phyloP scores from a whole-genome alignment of 2,888 invertebrate species.

The Perizoma flavofasciatum region DNA sequence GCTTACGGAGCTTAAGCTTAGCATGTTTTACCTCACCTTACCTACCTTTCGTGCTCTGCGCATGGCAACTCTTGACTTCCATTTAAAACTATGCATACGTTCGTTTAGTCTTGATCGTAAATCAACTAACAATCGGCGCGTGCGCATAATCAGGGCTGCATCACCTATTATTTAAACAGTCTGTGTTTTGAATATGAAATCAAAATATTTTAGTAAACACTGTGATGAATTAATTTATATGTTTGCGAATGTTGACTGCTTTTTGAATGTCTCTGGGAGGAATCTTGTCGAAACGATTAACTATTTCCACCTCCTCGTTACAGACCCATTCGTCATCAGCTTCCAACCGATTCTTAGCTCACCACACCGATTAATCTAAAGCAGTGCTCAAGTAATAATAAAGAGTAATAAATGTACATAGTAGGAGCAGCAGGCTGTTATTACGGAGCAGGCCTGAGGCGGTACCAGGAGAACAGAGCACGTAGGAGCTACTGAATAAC shows the following conservation, averaged over 20 bases:
- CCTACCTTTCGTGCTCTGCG: background rate
- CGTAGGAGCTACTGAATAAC: constrained; percentile 54
- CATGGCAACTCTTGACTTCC: constrained; percentile 18
- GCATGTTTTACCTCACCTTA: too few relatives aligned
- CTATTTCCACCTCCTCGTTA: background rate
- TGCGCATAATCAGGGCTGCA: constrained; percentile 35
- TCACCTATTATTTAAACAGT: constrained; percentile 38
- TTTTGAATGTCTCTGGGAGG: too few relatives aligned
- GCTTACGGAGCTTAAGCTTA: too few relatives aligned
- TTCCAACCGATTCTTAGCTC: constrained; percentile 9
- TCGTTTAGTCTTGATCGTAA: constrained; percentile 29
- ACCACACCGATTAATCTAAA: constrained; percentile 38
- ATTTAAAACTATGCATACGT: constrained; percentile 23
- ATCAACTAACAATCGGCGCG: constrained; percentile 37
- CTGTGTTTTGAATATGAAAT: constrained; percentile 34
- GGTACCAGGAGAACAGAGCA: constrained; percentile 51
- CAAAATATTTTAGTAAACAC: constrained; percentile 25
- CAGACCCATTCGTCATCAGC: constrained; percentile 5
- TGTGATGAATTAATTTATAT: constrained; percentile 20
- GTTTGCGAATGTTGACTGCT: too few relatives aligned
- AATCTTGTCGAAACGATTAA: background rate
- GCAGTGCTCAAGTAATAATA: constrained; percentile 33
- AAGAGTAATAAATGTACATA: constrained; percentile 48
- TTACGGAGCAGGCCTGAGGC: constrained; percentile 53
- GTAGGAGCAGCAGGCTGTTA: constrained; percentile 44